Evolutionary conservation across 1,140 invertebrate genomes (phyloP), one percentile per base, ranked within the genome.

Genomic region (Frieseomelitta varia): DNA sequence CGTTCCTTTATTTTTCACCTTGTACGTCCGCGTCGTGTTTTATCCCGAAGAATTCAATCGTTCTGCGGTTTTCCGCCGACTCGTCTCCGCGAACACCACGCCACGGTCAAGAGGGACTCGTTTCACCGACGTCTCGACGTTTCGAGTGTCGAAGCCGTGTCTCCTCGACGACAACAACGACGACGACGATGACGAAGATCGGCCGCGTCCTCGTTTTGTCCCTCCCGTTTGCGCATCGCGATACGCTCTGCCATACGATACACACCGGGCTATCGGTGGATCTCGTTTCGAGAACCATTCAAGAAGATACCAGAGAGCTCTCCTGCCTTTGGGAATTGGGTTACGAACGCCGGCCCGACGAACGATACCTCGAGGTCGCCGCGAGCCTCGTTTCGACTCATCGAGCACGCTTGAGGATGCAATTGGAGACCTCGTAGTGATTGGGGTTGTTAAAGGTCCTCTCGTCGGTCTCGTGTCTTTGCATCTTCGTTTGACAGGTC

Each of bases 1-100:
- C 68, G 68, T 84, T 85, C 79, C 90, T 89, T 78, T 84, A 85
- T 84, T 80, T 85, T 65, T 72, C 67, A 39, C 58, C 56, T 74
- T 61, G 15, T 34, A 63, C 80, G 67, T 68, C 24, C 56, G 19
- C 21, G n/a, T 69, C 63, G 69, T 58, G 30, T 55, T 85, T 77
- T 69, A 68, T 77, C 51, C 80, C 79, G 19, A 69, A 69, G 72
- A 71, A 77, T 82, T 82, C 76, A 80, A 88, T 89, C 85, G 79
- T 85, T 84, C 79, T 79, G 56, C 75, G 67, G 79, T 68, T 84
- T 47, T 63, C 68, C 27, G 24, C 17, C 17, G 17, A n/a, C 39
- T 47, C 55, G n/a, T 34, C 67, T n/a, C 47, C 24, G 4, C 21
- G 12, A 27, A 27, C 58, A 30, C 61, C 55, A 68, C 53, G 73